Base-by-base conservation (phyloP, 2,888 invertebrate genomes). In the Nasonia oneida region DNA sequence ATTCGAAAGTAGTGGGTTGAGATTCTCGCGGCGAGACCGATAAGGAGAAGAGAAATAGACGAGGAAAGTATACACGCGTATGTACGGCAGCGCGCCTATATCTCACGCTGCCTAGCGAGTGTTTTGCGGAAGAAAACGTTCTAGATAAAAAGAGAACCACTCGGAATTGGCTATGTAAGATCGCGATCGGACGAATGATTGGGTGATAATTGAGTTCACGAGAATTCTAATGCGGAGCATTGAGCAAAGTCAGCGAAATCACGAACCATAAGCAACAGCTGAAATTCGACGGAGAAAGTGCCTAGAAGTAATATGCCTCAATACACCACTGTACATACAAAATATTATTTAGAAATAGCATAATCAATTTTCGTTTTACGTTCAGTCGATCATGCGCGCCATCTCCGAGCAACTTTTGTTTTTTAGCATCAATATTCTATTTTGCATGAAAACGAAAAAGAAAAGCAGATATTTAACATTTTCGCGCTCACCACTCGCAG, bases 281-380 rank as follows among this genome's bases (percentile, higher is more conserved):
- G 57, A 42, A 81, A 61, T 71, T 76, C 47, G 29, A 70, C 71
- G 64, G 75, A 81, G 77, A 85, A 85, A 85, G 81, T 85, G 85
- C 81, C 78, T 85, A 78, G 81, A 82, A 50, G 47, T 81, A 73
- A 57, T 57, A 50, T 23, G 15, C 57, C n/a, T n/a, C 42, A 82
- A 85, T 81, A 73, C 29, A 77, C n/a, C 50, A 81, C 76, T 85
- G 85, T 85, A 85, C 82, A 85, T 85, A 85, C 42, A 78, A 85
- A 76, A 78, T 81, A 81, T 81, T 74, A 64, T 57, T 50, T 81
- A 78, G 64, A 64, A 64, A 81, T 85, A 81, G 70, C 50, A 57
- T 39, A 81, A 75, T 18, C 74, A 77, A 71, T 10, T 67, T 73
- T 82, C 64, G 3, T 74, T 85, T 85, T 73, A 18, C 39, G 64